These are phyloP conservation scores for Papilio gigon DNA, from an alignment of 2,888 invertebrate genomes.

Conservation along the genomic window DNA sequence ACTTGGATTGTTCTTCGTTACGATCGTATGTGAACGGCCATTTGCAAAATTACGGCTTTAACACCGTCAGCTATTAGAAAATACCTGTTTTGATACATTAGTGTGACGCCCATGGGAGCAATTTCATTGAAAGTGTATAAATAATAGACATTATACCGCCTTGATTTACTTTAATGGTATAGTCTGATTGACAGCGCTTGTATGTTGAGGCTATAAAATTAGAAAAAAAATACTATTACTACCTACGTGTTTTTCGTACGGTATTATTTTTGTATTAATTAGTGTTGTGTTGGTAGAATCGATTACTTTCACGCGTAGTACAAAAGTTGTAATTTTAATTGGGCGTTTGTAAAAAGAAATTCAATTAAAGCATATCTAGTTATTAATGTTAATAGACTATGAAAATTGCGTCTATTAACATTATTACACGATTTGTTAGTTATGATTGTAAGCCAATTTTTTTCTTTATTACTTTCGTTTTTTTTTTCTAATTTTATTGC, in stretches of 20 bases:
- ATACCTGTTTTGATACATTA: slow-evolving; percentile 65
- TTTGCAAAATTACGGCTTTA: slow-evolving; percentile 73
- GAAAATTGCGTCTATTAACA: slow-evolving; percentile 19
- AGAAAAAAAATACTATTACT: slow-evolving; percentile 40
- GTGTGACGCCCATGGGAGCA: slow-evolving; percentile 62
- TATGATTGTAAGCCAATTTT: not conserved
- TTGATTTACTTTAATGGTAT: slow-evolving; percentile 58
- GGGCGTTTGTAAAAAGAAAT: slow-evolving; percentile 16
- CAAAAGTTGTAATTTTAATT: slow-evolving; percentile 35
- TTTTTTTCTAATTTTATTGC: not conserved
- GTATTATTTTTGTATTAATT: slow-evolving; percentile 53
- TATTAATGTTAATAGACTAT: slow-evolving; percentile 18
- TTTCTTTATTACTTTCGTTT: not conserved
- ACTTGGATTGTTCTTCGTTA: slow-evolving; percentile 37
- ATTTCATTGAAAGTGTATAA: slow-evolving; percentile 60
- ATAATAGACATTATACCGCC: slow-evolving; percentile 58
- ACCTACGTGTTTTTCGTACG: slow-evolving; percentile 29
- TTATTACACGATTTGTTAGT: not conserved
- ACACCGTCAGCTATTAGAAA: slow-evolving; percentile 61
- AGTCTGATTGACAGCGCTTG: slow-evolving; percentile 55
- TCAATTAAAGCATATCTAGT: slow-evolving; percentile 1
- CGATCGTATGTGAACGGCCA: slow-evolving; percentile 48
- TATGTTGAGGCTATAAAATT: slow-evolving; percentile 55
- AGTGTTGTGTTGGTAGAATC: slow-evolving; percentile 46
- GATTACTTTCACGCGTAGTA: slow-evolving; percentile 38